phyloP scores from a whole-genome alignment of 92 coral and sea anemone genomes.

The Phymanthus crucifer region DNA sequence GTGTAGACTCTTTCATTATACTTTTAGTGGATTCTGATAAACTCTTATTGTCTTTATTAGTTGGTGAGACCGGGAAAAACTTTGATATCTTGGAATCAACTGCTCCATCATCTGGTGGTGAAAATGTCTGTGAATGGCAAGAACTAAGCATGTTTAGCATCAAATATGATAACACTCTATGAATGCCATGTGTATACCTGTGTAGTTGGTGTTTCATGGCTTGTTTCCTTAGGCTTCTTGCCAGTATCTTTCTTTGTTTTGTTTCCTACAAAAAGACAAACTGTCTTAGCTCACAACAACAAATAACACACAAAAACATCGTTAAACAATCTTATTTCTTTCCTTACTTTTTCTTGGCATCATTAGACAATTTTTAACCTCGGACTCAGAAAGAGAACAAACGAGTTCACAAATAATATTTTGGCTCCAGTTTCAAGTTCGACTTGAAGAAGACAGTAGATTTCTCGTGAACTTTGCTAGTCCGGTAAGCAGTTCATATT shows the following conservation, averaged over 20 bases:
- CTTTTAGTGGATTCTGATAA: background rate
- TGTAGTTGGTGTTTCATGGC: background rate
- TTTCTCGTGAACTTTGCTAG: background rate
- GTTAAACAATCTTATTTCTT: background rate
- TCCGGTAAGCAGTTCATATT: constrained; percentile 54
- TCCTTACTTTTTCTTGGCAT: background rate
- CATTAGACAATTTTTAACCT: background rate
- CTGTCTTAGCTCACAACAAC: background rate
- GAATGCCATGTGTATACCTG: background rate
- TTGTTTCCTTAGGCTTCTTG: background rate
- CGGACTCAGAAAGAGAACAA: background rate
- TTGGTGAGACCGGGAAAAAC: constrained; percentile 18
- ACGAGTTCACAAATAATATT: background rate
- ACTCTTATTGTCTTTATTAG: background rate
- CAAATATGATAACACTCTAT: background rate
- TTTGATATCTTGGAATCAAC: background rate
- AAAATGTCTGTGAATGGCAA: background rate
- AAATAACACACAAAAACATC: background rate
- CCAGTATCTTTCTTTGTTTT: background rate
- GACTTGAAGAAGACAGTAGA: background rate
- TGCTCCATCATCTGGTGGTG: background rate
- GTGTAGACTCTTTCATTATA: background rate
- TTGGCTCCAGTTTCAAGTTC: background rate
- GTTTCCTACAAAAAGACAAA: constrained; percentile 6
- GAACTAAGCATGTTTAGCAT: background rate